phyloP scores from a whole-genome alignment of 1,140 invertebrate species.

The Drosophila jambulina region DNA sequence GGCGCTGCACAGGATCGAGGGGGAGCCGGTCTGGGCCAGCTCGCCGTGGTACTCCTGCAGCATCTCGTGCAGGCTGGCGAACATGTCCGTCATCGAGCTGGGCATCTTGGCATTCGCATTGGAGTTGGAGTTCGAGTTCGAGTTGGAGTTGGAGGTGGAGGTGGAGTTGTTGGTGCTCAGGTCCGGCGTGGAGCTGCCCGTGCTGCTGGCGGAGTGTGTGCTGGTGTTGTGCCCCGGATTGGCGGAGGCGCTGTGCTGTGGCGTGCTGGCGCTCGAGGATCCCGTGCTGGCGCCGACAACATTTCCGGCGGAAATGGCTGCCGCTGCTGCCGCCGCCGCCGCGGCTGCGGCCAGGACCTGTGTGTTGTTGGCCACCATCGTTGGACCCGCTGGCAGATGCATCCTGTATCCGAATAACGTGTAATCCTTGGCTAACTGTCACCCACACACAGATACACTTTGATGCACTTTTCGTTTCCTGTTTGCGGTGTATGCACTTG shows the following conservation, averaged over 20 bases:
- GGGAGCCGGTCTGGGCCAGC: conserved; percentile 95
- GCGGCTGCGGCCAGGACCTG: conserved; percentile 70
- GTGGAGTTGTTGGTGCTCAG: conserved; percentile 49
- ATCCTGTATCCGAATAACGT: conserved; percentile 37
- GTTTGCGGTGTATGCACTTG: not conserved
- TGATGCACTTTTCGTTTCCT: not conserved
- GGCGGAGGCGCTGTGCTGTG: conserved; percentile 17
- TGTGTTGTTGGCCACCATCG: conserved; percentile 77
- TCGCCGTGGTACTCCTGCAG: conserved; percentile 95
- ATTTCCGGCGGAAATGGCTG: conserved; percentile 43
- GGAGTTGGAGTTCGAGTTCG: conserved; percentile 9
- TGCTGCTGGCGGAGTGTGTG: conserved; percentile 78
- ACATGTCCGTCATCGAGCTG: conserved; percentile 89
- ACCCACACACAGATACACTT: not conserved
- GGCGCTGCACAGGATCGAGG: conserved; percentile 95
- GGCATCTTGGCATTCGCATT: conserved; percentile 75
- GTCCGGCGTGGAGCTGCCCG: conserved; percentile 80
- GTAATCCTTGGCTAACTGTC: conserved; percentile 4
- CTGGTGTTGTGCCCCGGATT: conserved; percentile 53
- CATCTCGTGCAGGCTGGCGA: conserved; percentile 90
- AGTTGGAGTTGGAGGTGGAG: conserved; percentile 31
- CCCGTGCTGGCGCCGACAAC: conserved; percentile 7
- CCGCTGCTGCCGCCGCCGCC: conserved; percentile 71
- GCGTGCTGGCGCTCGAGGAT: conserved; percentile 4
- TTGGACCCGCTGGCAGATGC: conserved; percentile 82